Evolutionary conservation across 2,113 vertebrate species (phyloP).

Genomic region (Centrocercus urophasianus): DNA sequence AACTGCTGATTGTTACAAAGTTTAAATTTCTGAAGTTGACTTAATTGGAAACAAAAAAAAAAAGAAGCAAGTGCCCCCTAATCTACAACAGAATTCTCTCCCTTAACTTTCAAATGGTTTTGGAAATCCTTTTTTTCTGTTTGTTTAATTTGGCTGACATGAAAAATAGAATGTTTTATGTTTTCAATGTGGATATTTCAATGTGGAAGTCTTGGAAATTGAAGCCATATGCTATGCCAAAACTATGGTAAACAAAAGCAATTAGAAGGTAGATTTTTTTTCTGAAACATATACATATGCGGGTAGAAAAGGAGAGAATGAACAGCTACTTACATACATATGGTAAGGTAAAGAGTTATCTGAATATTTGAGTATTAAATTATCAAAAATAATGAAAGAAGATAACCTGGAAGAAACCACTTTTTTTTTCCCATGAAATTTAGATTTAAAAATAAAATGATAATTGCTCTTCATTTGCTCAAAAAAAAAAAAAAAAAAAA

Average conservation of each 20-base stretch:
- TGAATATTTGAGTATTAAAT: neutral
- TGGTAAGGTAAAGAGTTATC: neutral
- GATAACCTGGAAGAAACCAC: neutral
- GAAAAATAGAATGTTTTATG: neutral
- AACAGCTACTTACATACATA: neutral
- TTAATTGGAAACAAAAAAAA: neutral
- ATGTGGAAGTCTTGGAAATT: conserved; percentile 30
- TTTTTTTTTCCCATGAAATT: neutral
- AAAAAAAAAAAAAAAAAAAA: neutral
- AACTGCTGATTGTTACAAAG: neutral
- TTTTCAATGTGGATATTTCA: neutral
- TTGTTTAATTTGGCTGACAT: neutral
- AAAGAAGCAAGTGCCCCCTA: neutral
- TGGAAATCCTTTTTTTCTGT: neutral
- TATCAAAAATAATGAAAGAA: neutral
- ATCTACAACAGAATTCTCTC: neutral
- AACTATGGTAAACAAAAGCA: conserved; percentile 28
- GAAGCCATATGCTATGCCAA: conserved; percentile 5
- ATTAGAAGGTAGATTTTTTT: conserved; percentile 20
- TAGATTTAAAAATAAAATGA: neutral
- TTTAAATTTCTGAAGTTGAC: neutral
- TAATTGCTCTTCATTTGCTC: neutral
- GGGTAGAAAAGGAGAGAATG: neutral
- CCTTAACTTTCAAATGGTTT: neutral
- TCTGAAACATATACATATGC: neutral